Evolutionary conservation across 2,797 vertebrate genomes (phyloP), one percentile per base, ranked within the genome.

Genomic region (Phrynocephalus guinanensis): DNA sequence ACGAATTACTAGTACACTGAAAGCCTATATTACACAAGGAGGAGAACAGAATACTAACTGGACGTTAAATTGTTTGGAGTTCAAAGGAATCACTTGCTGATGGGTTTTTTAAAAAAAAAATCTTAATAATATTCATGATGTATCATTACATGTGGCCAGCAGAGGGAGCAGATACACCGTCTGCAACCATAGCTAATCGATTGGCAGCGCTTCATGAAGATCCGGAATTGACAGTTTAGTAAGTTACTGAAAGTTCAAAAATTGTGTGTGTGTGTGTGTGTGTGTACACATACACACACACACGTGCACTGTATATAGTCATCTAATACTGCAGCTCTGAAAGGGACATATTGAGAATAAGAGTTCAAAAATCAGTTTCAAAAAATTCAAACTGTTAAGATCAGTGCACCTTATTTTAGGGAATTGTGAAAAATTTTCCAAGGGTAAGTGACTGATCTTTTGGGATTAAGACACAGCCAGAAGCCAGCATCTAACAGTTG

Each of bases 161-260:
- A 88, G 87, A 88, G 83, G 79, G 87, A n/a, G 71, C 28, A 85
- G 63, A 18, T 11, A 73, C 44, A 79, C 87, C 75, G 26, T 84
- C 82, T 84, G 52, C 71, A 60, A 66, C 30, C 6, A 75, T 7
- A 66, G 38, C 11, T 66, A n/a, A 71, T 30, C 30, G 20, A 79
- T 71, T 2, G 30, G 79, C 38, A 44, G 5, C 5, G 30, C 24
- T 86, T 75, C 10, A 56, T n/a, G 24, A 9, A 24, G 68, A 22
- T 16, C 48, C 3, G 13, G 76, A 72, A 28, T 70, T 20, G 18
- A 81, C 24, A 48, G 2, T 8, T 30, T 18, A n/a, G 30, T 13
- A 48, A 1, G 30, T 13, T 68, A 30, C 16, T 50, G 67, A 71
- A 63, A 72, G 26, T 72, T 88, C 63, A 56, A 44, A 44, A 44